phyloP scores from a whole-genome alignment of 2,113 vertebrate species.

The Hippoglossus stenolepis region DNA sequence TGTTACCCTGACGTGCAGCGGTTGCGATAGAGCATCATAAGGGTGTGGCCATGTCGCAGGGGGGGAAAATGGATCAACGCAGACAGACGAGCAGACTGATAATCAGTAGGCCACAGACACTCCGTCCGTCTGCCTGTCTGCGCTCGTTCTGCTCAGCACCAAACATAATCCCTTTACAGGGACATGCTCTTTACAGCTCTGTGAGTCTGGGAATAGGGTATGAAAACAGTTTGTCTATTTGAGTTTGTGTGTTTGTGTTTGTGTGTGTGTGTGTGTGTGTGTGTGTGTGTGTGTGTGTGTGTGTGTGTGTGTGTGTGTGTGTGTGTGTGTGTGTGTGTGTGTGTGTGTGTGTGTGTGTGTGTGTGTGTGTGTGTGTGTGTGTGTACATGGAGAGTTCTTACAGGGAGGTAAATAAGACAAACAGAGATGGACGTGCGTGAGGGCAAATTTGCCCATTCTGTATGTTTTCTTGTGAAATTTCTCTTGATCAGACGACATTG shows the following conservation, averaged over 20 bases:
- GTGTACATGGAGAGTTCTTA: slow-evolving; percentile 7
- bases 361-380: slow-evolving; percentile 29
- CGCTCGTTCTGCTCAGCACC: slow-evolving; percentile 42
- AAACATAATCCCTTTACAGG: slow-evolving; percentile 70
- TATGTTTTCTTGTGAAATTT: slow-evolving; percentile 31
- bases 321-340: slow-evolving; percentile 34
- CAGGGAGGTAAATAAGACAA: slow-evolving; percentile 2
- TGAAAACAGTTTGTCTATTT: slow-evolving; percentile 49
- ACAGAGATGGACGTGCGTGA: slow-evolving; percentile 5
- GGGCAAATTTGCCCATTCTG: slow-evolving; percentile 9
- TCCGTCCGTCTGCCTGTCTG: slow-evolving; percentile 41
- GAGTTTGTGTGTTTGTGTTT: slow-evolving; percentile 20
- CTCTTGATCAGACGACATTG: slow-evolving; percentile 23
- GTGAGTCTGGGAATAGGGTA: slow-evolving; percentile 40
- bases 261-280: slow-evolving; percentile 31
- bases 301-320: slow-evolving; percentile 31
- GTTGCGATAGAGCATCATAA: slow-evolving; percentile 11
- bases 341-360: slow-evolving; percentile 34
- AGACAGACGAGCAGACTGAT: slow-evolving; percentile 41
- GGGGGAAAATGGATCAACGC: slow-evolving; percentile 30
- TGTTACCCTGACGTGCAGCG: slow-evolving; percentile 44
- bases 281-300: slow-evolving; percentile 22
- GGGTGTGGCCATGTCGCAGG: slow-evolving; percentile 35
- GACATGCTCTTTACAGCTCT: slow-evolving; percentile 70
- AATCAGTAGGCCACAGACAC: slow-evolving; percentile 52